Evolutionary conservation across 2,888 invertebrate genomes (phyloP), one percentile per base, ranked within the genome.

Genomic region (Chaetoderma sp.): DNA sequence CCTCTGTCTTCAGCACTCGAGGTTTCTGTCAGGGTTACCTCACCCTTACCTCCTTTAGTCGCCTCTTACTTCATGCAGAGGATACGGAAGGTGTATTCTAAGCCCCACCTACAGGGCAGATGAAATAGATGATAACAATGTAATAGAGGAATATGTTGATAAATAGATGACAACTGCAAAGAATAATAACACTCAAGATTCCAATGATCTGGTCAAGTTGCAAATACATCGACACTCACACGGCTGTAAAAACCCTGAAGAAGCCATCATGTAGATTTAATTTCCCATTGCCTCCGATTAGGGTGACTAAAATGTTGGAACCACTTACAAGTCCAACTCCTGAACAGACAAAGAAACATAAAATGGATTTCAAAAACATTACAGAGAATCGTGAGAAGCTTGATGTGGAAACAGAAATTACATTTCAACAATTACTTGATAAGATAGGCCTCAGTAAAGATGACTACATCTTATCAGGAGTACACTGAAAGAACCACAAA

Each of bases 401-500:
- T 10, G n/a, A 36, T 13, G 10, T n/a, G 10, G 39, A n/a, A 10
- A n/a, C 10, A 36, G n/a, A 36, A 13, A 36, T 36, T 36, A 13
- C 39, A 36, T 36, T 36, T 36, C 10, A 36, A 10, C 10, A n/a
- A 47, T 47, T 21, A 16, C 21, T 47, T 10, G 47, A 10, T 21
- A 32, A 28, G 54, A 61, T 16, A 21, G n/a, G n/a, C n/a, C n/a
- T n/a, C n/a, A n/a, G n/a, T n/a, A n/a, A n/a, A n/a, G n/a, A n/a
- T n/a, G n/a, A 52, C 6, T 61, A 61, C 28, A 42, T 54, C 3
- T 45, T 50, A 44, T 62, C 5, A 33, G 52, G 49, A 33, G 45
- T 23, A 13, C 5, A 3, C 65, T 13, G 60, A 54, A 56, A 58
- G 76, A 2, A 73, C 76, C n/a, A n/a, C n/a, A n/a, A n/a, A n/a